A percentile compares a stretch with the other conserved stretches of the same genome.
Evolutionary conservation across 2,113 vertebrate species (phyloP).

Genomic region (Brienomyrus longianalis): DNA sequence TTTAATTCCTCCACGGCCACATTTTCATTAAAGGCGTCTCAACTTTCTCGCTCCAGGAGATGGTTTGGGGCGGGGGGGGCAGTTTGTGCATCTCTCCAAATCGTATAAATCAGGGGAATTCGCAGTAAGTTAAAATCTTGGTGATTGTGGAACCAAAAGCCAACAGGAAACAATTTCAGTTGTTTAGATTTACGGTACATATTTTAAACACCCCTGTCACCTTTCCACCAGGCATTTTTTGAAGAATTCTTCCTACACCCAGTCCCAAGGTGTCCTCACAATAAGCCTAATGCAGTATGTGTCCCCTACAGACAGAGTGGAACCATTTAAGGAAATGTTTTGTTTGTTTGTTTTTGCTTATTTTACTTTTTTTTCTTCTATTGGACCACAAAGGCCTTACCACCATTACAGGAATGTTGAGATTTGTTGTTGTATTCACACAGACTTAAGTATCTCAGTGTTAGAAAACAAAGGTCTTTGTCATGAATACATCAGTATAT

Average conservation of each 20-base stretch:
- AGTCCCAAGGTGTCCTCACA: constrained; percentile 47
- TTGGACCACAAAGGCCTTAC: not conserved
- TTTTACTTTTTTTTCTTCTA: not conserved
- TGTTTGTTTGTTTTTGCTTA: not conserved
- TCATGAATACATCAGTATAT: not conserved
- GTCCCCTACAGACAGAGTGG: not conserved
- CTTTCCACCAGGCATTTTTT: not conserved
- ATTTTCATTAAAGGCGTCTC: not conserved
- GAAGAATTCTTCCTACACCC: constrained; percentile 24
- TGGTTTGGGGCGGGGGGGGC: not conserved
- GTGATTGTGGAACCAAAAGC: not conserved
- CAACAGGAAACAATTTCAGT: not conserved
- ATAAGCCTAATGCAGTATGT: constrained; percentile 3
- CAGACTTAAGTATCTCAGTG: not conserved
- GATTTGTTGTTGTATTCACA: not conserved
- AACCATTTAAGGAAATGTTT: not conserved
- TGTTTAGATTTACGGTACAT: not conserved
- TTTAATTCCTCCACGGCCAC: not conserved
- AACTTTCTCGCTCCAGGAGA: not conserved
- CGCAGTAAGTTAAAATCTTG: not conserved
- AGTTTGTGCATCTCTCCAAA: not conserved
- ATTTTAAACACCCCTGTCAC: not conserved
- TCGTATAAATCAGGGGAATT: not conserved
- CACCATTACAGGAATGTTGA: not conserved
- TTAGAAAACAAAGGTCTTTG: not conserved